These are phyloP conservation scores for Dryobates pubescens DNA, from an alignment of 2,797 vertebrate species.

Conservation along the genomic window DNA sequence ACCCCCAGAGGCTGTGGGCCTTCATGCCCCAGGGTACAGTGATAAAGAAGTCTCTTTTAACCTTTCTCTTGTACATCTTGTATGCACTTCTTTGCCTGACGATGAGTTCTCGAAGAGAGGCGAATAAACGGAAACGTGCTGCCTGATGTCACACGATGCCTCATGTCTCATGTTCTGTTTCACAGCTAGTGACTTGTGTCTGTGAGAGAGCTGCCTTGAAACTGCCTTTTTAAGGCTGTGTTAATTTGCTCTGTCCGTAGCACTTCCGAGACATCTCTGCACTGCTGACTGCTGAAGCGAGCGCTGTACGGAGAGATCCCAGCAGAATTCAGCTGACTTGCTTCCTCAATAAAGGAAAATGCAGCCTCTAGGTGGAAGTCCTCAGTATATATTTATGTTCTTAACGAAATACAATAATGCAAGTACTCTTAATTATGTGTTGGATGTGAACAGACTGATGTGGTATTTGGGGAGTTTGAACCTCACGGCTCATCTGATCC, in stretches of 20 bases:
- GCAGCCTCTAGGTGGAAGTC: not conserved
- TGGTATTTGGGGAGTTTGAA: not conserved
- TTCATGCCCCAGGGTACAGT: not conserved
- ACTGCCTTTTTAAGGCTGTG: not conserved
- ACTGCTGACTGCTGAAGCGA: not conserved
- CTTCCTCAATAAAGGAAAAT: slow-evolving; percentile 25
- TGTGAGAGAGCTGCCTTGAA: not conserved
- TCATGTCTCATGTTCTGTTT: not conserved
- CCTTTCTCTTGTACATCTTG: slow-evolving; percentile 37
- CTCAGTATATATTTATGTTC: not conserved
- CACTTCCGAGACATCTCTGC: not conserved
- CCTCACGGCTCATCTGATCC: not conserved
- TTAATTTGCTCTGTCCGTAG: not conserved
- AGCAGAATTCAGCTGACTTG: not conserved
- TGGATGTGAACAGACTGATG: too few species aligned
- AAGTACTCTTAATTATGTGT: not conserved
- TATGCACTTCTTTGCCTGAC: slow-evolving; percentile 12
- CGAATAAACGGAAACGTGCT: slow-evolving; percentile 48
- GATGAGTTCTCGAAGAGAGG: slow-evolving; percentile 26
- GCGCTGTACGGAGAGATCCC: not conserved
- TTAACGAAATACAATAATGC: not conserved
- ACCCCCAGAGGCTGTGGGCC: not conserved
- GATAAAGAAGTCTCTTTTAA: slow-evolving; percentile 37
- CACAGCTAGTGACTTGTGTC: not conserved
- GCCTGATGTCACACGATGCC: not conserved